Evolutionary conservation across 2,797 vertebrate genomes (phyloP).

Genomic region (Hafferia zeledoni): DNA sequence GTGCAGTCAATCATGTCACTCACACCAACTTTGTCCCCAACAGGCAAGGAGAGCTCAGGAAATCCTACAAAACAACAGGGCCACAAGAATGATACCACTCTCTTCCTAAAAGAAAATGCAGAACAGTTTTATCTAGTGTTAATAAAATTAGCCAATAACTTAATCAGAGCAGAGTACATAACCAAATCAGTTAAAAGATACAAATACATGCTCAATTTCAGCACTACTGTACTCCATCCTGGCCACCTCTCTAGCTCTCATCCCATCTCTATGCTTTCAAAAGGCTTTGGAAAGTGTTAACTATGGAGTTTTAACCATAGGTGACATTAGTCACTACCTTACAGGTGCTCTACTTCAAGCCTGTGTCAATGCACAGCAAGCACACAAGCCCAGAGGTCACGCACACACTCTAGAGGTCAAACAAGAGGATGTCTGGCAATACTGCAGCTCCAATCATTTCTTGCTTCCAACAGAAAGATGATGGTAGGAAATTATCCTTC

Average conservation of each 20-base stretch:
- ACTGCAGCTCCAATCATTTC: not conserved
- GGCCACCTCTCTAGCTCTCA: not conserved
- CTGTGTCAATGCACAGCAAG: not conserved
- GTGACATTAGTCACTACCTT: not conserved
- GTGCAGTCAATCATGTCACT: not conserved
- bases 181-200: not conserved
- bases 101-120: not conserved
- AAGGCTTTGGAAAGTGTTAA: not conserved
- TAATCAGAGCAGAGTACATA: not conserved
- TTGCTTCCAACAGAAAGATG: not conserved
- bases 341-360: not conserved
- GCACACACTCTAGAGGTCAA: not conserved
- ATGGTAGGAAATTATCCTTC: not conserved
- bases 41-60: not conserved
- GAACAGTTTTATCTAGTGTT: not conserved
- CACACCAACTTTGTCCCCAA: not conserved
- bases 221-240: not conserved
- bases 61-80: not conserved
- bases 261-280: not conserved
- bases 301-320: not conserved
- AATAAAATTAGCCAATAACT: not conserved
- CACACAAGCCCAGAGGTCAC: not conserved
- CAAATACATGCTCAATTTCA: not conserved
- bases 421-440: not conserved
- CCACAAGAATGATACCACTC: not conserved